phyloP scores from a whole-genome alignment of 2,888 invertebrate genomes.

The Pheosia gnoma region DNA sequence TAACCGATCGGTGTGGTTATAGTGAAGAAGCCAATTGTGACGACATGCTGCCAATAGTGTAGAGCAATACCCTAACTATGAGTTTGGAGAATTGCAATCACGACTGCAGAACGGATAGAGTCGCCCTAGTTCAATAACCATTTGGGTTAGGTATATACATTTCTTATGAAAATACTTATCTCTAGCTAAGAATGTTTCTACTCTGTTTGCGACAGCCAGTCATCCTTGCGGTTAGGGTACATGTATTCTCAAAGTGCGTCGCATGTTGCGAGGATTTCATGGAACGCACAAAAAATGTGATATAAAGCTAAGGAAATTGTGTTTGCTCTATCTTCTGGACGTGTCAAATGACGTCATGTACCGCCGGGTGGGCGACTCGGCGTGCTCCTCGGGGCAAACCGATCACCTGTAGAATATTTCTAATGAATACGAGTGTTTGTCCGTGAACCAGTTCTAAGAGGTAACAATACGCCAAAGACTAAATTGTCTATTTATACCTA shows the following conservation, averaged over 20 bases:
- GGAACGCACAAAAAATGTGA: not conserved
- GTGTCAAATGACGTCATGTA: not conserved
- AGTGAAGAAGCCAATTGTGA: no score
- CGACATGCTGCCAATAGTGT: no score
- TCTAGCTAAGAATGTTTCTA: not conserved
- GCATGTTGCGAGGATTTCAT: not conserved
- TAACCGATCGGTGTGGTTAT: not conserved
- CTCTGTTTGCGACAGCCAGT: no score
- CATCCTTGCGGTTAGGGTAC: not conserved
- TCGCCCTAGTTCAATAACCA: no score
- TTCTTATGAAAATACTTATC: no score
- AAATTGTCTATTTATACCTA: not conserved
- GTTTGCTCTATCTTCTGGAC: not conserved
- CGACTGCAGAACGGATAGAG: no score
- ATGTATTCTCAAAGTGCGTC: not conserved
- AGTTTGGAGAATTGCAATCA: no score
- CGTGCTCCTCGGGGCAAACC: not conserved
- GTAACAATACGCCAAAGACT: not conserved
- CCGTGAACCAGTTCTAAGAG: not conserved
- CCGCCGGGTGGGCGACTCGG: not conserved
- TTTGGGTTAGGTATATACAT: no score
- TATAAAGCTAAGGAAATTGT: conserved; percentile 4
- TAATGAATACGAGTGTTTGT: not conserved
- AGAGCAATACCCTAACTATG: no score
- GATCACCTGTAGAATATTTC: not conserved